Evolutionary conservation across 2,888 invertebrate genomes (phyloP).

Genomic region (Odontomyia ornata): DNA sequence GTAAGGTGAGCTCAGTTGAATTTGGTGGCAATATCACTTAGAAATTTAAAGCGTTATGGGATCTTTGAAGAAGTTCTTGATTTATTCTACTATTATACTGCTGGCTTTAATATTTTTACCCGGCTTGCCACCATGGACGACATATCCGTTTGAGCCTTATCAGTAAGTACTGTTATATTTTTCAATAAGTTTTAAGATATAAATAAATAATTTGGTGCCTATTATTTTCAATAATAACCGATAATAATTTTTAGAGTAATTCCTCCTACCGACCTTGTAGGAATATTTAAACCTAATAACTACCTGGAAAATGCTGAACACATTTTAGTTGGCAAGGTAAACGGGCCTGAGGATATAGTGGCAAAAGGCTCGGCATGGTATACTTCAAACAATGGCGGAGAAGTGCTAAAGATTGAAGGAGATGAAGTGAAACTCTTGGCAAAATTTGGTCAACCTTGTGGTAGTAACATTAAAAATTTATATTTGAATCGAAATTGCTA

Average conservation of each 20-base stretch:
- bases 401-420: slow-evolving; percentile 77
- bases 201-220: background rate
- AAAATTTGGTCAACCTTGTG: slow-evolving; percentile 80
- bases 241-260: too few species aligned
- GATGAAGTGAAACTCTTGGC: slow-evolving; percentile 75
- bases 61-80: background rate
- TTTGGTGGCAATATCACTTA: too few species aligned
- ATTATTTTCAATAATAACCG: background rate
- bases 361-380: slow-evolving; percentile 78
- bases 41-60: background rate
- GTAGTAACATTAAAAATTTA: slow-evolving; percentile 62
- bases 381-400: slow-evolving; percentile 80
- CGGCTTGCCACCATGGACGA: slow-evolving; percentile 77
- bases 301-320: slow-evolving; percentile 74
- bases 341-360: slow-evolving; percentile 82
- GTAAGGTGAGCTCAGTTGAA: too few species aligned
- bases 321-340: slow-evolving; percentile 73
- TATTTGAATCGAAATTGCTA: background rate
- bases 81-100: slow-evolving; percentile 59
- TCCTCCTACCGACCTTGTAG: slow-evolving; percentile 67
- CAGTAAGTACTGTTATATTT: slow-evolving; percentile 66
- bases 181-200: background rate
- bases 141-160: slow-evolving; percentile 70
- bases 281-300: slow-evolving; percentile 70
- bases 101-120: slow-evolving; percentile 73